These are phyloP conservation scores for Enteromius afrohamiltoni DNA, from an alignment of 2,797 vertebrate species.

Conservation along the genomic window DNA sequence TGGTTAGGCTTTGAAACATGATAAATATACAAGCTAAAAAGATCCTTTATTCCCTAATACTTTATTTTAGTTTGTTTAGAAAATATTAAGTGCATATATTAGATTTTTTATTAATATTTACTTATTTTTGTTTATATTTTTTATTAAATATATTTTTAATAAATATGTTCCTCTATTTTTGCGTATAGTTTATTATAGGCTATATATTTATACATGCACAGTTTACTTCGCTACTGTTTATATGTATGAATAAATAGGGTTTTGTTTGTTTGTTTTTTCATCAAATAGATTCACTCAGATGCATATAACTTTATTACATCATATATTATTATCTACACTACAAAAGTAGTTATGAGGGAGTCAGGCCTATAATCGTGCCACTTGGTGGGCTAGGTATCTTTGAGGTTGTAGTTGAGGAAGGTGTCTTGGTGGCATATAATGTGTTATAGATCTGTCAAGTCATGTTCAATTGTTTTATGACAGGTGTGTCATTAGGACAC, in stretches of 20 bases:
- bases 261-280: not conserved
- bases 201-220: not conserved
- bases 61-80: not conserved
- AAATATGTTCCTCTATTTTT: not conserved
- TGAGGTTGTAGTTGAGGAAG: not conserved
- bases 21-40: not conserved
- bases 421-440: not conserved
- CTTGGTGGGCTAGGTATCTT: not conserved
- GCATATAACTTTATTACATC: not conserved
- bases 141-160: not conserved
- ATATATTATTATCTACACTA: not conserved
- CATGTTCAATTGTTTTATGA: not conserved
- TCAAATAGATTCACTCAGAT: not conserved
- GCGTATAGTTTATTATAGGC: not conserved
- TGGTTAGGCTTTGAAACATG: not conserved
- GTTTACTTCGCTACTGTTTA: not conserved
- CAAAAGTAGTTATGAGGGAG: not conserved
- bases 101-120: no score
- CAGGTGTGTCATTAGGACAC: not conserved
- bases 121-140: not conserved
- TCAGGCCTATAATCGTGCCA: not conserved
- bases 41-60: not conserved
- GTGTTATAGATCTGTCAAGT: not conserved
- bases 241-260: not conserved
- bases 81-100: no score